phyloP scores from a whole-genome alignment of 2,888 invertebrate genomes.

The Pyrrhia umbra region DNA sequence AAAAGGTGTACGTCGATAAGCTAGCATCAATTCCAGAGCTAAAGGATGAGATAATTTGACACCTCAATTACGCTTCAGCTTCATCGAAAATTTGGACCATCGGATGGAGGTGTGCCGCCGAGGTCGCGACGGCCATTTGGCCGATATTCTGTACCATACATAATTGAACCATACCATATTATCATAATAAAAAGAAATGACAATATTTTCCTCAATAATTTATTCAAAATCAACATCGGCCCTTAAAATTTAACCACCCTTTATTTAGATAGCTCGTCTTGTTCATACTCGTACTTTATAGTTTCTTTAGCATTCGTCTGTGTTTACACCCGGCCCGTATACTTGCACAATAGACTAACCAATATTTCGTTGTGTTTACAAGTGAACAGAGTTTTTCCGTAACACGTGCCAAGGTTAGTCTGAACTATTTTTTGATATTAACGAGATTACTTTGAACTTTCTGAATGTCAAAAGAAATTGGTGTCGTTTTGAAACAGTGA shows the following conservation, averaged over 20 bases:
- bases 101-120: too few species aligned
- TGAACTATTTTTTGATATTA: constrained; percentile 7
- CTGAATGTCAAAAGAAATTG: constrained; percentile 29
- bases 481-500: constrained; percentile 24
- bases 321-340: constrained; percentile 40
- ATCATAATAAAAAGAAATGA: too few species aligned
- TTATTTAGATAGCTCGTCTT: background rate
- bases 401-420: constrained; percentile 30
- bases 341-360: constrained; percentile 27
- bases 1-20: too few species aligned
- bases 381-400: constrained; percentile 30
- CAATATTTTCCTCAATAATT: too few species aligned
- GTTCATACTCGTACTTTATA: constrained; percentile 16
- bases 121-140: too few species aligned
- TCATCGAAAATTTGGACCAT: too few species aligned
- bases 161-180: too few species aligned
- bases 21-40: too few species aligned
- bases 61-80: too few species aligned
- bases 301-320: constrained; percentile 4
- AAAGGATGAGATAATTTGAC: too few species aligned
- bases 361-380: constrained; percentile 42
- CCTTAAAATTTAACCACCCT: background rate
- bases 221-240: too few species aligned
- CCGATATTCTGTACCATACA: too few species aligned
- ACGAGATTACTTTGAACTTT: constrained; percentile 27